A percentile compares a stretch with the other conserved stretches of the same genome.
phyloP scores from a whole-genome alignment of 2,888 invertebrate species.

The Aplocera efformata region DNA sequence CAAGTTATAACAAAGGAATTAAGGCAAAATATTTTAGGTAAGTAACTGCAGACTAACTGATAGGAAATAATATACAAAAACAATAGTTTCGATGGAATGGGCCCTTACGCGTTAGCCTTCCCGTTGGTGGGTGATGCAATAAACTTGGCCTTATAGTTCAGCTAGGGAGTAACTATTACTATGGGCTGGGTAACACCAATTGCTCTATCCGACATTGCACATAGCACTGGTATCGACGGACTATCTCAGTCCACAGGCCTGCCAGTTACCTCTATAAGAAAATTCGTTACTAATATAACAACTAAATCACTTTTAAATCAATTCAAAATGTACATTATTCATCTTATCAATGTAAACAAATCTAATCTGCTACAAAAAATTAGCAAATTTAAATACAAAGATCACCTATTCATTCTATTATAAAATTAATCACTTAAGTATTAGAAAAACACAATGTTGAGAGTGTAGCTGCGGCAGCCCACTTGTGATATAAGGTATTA shows the following conservation, averaged over 20 bases:
- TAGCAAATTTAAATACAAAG: conserved; percentile 79
- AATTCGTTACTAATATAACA: conserved; percentile 78
- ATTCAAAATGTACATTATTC: conserved; percentile 79
- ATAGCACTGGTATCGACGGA: conserved; percentile 71
- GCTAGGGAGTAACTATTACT: conserved; percentile 14
- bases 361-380: conserved; percentile 80
- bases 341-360: conserved; percentile 75
- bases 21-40: conserved; percentile 72
- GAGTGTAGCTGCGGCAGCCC: conserved; percentile 49
- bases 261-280: conserved; percentile 73
- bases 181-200: conserved; percentile 23
- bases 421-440: conserved; percentile 78
- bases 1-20: conserved; percentile 62
- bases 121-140: conserved; percentile 48
- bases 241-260: conserved; percentile 61
- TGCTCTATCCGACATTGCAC: conserved; percentile 67
- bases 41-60: conserved; percentile 63
- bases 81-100: conserved; percentile 69
- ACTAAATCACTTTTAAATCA: conserved; percentile 80
- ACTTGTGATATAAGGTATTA: conserved; percentile 73
- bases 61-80: conserved; percentile 65
- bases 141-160: conserved; percentile 37
- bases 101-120: conserved; percentile 63
- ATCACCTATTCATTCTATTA: conserved; percentile 74
- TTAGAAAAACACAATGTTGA: conserved; percentile 73